Evolutionary conservation across 1,140 invertebrate genomes (phyloP), one percentile per base, ranked within the genome.

Genomic region (Pseudomyrmex pallidus): DNA sequence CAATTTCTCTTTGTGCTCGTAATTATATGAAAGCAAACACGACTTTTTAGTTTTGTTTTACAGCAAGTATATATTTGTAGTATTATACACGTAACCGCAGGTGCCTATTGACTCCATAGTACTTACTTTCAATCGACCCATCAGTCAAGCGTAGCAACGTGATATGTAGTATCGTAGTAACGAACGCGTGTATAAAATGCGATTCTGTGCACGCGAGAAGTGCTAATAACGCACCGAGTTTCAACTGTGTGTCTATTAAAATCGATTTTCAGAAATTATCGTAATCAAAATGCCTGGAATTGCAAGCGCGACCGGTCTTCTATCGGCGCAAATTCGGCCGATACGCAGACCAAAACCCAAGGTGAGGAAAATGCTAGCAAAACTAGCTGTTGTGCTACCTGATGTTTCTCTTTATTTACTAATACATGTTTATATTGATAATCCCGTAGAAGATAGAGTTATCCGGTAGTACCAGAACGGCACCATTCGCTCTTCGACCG

Each of bases 401-500:
- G 35, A 35, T 35, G 35, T 35, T 5, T 50, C 46, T 56, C 25
- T n/a, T 67, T 68, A 78, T 78, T 80, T 72, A 59, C 35, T 80
- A 15, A 61, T 13, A 17, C 62, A 35, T 85, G 5, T 35, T 35
- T 35, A 35, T 35, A 35, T 35, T 35, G 35, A 35, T 35, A 35
- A 35, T 35, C 56, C 46, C 46, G 3, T 67, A 94, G 94, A 92
- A 87, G 83, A 84, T 94, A 35, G 92, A 94, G 84, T 84, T 94
- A 57, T 83, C 87, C 62, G 93, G 93, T 68, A 90, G 89, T 46
- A 83, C 94, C 48, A 93, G 85, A 83, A 95, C 96, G 20, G 96
- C 96, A 0, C 96, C 96, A 17, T 96, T 96, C 85, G 95, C 95
- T 78, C 93, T 97, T 35, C 96, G 97, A 77, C 97, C 97, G 0